Base-by-base conservation (phyloP, 2,797 vertebrate species). In the Lepus townsendii region DNA sequence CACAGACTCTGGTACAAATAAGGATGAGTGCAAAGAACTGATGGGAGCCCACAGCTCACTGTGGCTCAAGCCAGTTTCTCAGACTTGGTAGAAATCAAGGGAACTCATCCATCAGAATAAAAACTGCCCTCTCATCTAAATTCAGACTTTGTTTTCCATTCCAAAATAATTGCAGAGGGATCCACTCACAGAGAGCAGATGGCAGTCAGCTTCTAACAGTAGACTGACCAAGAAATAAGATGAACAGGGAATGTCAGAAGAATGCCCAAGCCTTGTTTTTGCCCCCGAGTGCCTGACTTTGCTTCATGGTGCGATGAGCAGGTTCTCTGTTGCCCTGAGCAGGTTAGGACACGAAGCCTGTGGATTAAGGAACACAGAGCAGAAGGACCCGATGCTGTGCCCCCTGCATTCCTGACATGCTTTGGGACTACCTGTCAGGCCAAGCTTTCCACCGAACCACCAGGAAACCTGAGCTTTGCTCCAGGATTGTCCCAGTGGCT, bases 401-500 rank as follows among this genome's bases (percentile, higher is more conserved):
- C 57, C 22, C 10, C 66, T 78, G 57, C 95, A 94, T 97, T 96
- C 96, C 90, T 93, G 78, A 54, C 66, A 12, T 20, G 66, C 79
- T 73, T 72, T 47, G 77, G 54, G 90, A 88, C 73, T n/a, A 68
- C 85, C 88, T 96, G 83, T 86, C 68, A 93, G 47, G 42, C 60
- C 35, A 26, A 68, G 79, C 52, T 78, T 60, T 83, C 50, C 27
- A 19, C n/a, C 1, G 5, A 76, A 83, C 85, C 83, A 26, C 16
- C 42, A 16, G 19, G 54, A 91, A 95, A 92, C 50, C 11, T 68
- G 38, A 60, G 62, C 68, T 91, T 93, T 30, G 24, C 66, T 30
- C 68, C 4, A 50, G 32, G n/a, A 68, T 66, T 79, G 57, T 91
- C 62, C 12, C 42, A 50, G 77, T 42, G 22, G 17, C 38, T 54